Percentiles rank a stretch among this genome's conserved stretches.
These are phyloP conservation scores for Dorcus parallelipipedus DNA, from an alignment of 2,888 invertebrate genomes.

Conservation along the genomic window DNA sequence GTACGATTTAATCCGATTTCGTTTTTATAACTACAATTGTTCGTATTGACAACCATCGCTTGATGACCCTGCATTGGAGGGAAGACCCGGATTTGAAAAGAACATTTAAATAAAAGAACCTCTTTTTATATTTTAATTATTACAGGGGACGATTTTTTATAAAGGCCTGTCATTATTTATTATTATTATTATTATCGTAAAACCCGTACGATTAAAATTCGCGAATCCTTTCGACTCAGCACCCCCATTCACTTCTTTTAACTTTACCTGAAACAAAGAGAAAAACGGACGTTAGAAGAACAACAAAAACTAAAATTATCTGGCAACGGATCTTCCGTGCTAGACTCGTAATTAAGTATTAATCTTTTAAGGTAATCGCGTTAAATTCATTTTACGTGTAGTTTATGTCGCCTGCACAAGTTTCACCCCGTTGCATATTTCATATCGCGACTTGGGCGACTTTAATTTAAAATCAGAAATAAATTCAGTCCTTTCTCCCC, in stretches of 20 bases:
- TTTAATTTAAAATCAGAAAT: not conserved
- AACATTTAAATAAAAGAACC: conserved; percentile 9
- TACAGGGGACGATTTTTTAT: too few species aligned
- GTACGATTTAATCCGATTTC: conserved; percentile 23
- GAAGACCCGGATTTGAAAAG: conserved; percentile 3
- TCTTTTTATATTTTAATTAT: too few species aligned
- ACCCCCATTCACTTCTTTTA: too few species aligned
- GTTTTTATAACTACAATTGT: conserved; percentile 29
- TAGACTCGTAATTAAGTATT: not conserved
- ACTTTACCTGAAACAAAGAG: too few species aligned
- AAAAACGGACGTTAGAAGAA: too few species aligned
- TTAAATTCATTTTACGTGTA: conserved; percentile 13
- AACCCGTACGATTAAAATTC: too few species aligned
- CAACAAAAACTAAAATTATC: too few species aligned
- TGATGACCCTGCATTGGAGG: conserved; percentile 20
- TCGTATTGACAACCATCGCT: conserved; percentile 32
- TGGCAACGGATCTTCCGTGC: too few species aligned
- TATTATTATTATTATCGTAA: too few species aligned
- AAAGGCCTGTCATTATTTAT: too few species aligned
- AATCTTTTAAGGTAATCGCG: conserved; percentile 11
- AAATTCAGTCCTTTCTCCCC: not conserved
- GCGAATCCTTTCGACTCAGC: too few species aligned
- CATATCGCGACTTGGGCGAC: conserved; percentile 5
- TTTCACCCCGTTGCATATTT: conserved; percentile 12
- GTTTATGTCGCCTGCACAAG: conserved; percentile 10